Conservation (phyloP, 2,888 invertebrate genomes). For the Lasioglossum marginatum region DNA sequence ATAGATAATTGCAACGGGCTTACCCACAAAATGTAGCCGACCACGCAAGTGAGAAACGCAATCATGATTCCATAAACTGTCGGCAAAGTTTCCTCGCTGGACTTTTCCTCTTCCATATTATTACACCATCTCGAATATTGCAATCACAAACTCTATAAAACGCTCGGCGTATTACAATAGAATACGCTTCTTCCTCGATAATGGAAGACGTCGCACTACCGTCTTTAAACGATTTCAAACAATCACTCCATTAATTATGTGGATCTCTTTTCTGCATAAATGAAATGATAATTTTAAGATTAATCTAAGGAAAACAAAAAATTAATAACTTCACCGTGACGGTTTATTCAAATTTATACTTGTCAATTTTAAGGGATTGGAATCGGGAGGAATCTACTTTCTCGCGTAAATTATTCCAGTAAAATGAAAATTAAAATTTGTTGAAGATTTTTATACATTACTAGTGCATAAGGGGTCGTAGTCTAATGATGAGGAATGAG, state of each 20-base stretch:
- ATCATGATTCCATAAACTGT: slow-evolving; percentile 81
- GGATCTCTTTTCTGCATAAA: not conserved
- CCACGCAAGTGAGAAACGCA: slow-evolving; percentile 80
- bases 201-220: not conserved
- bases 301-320: not conserved
- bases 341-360: not conserved
- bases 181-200: slow-evolving; percentile 9
- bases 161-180: not conserved
- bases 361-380: not conserved
- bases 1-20: slow-evolving; percentile 63
- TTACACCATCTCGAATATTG: slow-evolving; percentile 24
- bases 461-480: no score
- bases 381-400: no score
- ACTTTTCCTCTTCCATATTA: slow-evolving; percentile 69
- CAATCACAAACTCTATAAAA: slow-evolving; percentile 8
- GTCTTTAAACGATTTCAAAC: slow-evolving; percentile 1
- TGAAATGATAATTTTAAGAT: not conserved
- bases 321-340: not conserved
- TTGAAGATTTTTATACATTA: no score
- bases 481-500: no score
- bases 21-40: slow-evolving; percentile 82
- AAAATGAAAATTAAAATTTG: no score
- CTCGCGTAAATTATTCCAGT: no score
- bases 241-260: not conserved
- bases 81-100: slow-evolving; percentile 78